These are phyloP conservation scores for Tetheella fluctuosa DNA, from an alignment of 2,888 invertebrate genomes.

Conservation along the genomic window DNA sequence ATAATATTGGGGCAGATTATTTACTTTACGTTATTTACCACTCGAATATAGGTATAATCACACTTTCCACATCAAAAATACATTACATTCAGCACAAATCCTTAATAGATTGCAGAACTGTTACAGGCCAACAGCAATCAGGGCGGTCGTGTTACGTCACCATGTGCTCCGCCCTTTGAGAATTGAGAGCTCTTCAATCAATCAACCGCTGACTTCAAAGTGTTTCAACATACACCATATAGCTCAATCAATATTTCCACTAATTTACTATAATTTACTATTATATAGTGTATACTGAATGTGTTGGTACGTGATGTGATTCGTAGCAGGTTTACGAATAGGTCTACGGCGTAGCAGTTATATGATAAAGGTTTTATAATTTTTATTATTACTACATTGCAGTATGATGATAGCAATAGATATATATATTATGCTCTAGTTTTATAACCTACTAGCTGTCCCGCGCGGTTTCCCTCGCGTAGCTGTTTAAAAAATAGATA, in stretches of 20 bases:
- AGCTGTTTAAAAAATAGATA: too few species aligned
- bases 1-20: not conserved
- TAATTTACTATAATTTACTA: not conserved
- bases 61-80: not conserved
- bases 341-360: not conserved
- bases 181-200: not conserved
- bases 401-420: too few species aligned
- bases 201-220: conserved; percentile 7
- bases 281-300: not conserved
- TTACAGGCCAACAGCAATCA: not conserved
- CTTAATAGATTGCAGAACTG: not conserved
- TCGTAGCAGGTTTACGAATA: not conserved
- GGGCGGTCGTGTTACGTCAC: not conserved
- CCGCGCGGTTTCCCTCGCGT: too few species aligned
- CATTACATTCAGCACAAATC: not conserved
- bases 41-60: too few species aligned
- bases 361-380: not conserved
- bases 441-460: too few species aligned
- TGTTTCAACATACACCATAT: not conserved
- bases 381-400: too few species aligned
- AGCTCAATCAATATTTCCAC: not conserved
- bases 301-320: not conserved
- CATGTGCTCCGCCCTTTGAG: not conserved
- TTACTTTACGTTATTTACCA: too few species aligned
- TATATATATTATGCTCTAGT: too few species aligned